Evolutionary conservation across 2,113 vertebrate genomes (phyloP).

Genomic region (Tyto alba): DNA sequence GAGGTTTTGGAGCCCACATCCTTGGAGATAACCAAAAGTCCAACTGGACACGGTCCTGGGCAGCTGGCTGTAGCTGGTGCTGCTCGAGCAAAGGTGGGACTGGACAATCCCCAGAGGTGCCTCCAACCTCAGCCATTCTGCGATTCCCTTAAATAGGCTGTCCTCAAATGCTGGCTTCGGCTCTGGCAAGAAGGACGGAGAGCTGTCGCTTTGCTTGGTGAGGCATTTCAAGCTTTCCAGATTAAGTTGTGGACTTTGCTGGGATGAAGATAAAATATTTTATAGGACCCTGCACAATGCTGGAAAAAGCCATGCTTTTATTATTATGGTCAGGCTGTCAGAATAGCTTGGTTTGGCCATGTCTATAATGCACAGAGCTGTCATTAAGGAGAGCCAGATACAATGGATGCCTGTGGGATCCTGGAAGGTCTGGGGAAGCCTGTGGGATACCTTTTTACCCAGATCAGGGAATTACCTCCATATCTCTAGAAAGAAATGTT

Average conservation of each 20-base stretch:
- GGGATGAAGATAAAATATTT: background rate
- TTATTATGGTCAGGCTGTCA: background rate
- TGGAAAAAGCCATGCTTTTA: background rate
- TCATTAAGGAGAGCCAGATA: background rate
- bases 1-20: background rate
- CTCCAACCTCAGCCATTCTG: background rate
- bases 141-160: fast-evolving
- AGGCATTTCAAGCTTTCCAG: background rate
- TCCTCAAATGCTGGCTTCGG: background rate
- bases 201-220: fast-evolving
- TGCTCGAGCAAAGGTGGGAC: background rate
- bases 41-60: no score
- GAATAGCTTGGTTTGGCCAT: background rate
- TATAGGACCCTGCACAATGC: background rate
- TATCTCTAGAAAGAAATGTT: background rate
- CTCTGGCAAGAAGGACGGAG: background rate
- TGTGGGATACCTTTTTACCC: background rate
- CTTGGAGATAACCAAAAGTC: background rate
- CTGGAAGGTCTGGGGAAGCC: background rate
- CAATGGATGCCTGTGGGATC: fast-evolving
- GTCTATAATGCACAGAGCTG: background rate
- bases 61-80: background rate
- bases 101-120: no score
- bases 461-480: background rate
- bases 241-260: background rate